A percentile compares a stretch with the other conserved stretches of the same genome.
Conservation (phyloP, 1,140 invertebrate genomes). For the Drosophila trapezifrons region DNA sequence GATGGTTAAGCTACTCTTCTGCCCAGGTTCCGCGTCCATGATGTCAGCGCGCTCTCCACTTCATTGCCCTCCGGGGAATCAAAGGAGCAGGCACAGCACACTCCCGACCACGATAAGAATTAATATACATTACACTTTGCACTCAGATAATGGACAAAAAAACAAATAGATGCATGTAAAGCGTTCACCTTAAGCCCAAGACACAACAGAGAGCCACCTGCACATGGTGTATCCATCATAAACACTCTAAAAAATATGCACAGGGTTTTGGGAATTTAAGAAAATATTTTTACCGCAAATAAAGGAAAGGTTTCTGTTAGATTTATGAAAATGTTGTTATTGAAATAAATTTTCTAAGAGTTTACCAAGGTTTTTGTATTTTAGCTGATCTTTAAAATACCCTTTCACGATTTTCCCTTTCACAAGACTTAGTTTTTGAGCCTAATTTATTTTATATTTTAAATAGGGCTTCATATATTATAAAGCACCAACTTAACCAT, state of each 20-base stretch:
- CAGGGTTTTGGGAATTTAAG: too few relatives aligned
- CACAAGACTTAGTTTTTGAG: too few relatives aligned
- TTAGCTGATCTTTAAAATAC: too few relatives aligned
- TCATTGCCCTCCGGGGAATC: constrained; percentile 2
- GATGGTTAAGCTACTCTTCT: too few relatives aligned
- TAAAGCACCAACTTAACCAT: not conserved
- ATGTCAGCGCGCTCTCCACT: not conserved
- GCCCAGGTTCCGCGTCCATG: not conserved
- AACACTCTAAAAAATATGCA: not conserved
- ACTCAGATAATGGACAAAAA: constrained; percentile 16
- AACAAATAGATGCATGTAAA: constrained; percentile 23
- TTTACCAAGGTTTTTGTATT: too few relatives aligned
- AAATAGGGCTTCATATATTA: not conserved
- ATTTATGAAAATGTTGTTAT: too few relatives aligned
- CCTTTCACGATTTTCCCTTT: too few relatives aligned
- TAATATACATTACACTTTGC: constrained; percentile 18
- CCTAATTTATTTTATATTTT: not conserved
- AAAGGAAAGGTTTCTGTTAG: too few relatives aligned
- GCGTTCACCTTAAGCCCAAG: constrained; percentile 3
- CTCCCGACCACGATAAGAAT: constrained; percentile 11
- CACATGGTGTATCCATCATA: not conserved
- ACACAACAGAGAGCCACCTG: constrained; percentile 2
- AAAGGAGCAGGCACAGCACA: not conserved
- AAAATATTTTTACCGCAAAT: not conserved
- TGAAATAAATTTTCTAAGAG: too few relatives aligned